A percentile compares a stretch with the other conserved stretches of the same genome.
Conservation (phyloP, 2,113 vertebrate genomes). For the Coptodon bakossiorum region DNA sequence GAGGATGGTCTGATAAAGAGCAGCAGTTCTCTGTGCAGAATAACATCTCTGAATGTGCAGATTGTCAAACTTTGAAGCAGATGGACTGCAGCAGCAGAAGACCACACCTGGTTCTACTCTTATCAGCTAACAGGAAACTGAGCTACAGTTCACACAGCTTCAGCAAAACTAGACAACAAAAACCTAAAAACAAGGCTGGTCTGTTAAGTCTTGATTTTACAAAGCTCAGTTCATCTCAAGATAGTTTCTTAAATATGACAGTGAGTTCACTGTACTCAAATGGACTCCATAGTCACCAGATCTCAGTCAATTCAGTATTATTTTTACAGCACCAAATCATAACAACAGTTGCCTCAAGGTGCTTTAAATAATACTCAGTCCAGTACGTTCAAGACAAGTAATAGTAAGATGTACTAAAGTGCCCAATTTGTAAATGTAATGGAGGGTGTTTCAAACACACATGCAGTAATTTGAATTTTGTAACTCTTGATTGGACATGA, state of each 20-base stretch:
- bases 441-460: not conserved
- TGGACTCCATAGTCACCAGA: not conserved
- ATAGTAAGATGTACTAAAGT: not conserved
- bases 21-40: not conserved
- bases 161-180: not conserved
- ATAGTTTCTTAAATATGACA: not conserved
- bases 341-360: not conserved
- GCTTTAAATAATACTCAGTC: not conserved
- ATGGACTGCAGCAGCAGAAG: not conserved
- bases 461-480: not conserved
- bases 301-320: not conserved
- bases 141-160: not conserved
- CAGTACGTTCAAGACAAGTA: not conserved
- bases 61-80: not conserved
- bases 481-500: not conserved
- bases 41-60: not conserved
- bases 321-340: not conserved
- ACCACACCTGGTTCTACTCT: not conserved
- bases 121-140: not conserved
- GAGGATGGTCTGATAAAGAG: not conserved
- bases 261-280: fast-evolving
- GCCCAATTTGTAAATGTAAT: not conserved
- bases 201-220: not conserved
- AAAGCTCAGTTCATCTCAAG: not conserved
- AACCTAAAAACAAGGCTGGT: not conserved